Evolutionary conservation across 2,888 invertebrate genomes (phyloP).

Genomic region (Hemistola chrysoprasaria): DNA sequence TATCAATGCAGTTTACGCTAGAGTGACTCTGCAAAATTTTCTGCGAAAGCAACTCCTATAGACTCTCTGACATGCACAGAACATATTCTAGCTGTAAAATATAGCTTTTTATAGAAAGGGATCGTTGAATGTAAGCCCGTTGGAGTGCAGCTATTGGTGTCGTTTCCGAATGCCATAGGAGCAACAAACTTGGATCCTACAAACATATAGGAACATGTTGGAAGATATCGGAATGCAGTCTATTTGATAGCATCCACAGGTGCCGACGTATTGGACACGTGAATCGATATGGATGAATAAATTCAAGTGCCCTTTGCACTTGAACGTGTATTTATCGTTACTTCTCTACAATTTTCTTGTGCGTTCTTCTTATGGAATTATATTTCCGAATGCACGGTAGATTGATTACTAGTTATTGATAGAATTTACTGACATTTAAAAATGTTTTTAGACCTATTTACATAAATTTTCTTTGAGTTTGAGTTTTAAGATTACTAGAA

Average conservation of each 20-base stretch:
- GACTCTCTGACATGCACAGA: neutral
- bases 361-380: too few species aligned
- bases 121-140: conserved; percentile 51
- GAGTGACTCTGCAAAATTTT: conserved; percentile 58
- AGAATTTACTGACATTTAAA: too few species aligned
- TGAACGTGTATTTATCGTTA: too few species aligned
- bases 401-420: too few species aligned
- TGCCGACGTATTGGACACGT: conserved; percentile 17
- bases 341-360: too few species aligned
- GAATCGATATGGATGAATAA: conserved; percentile 6
- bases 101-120: conserved; percentile 44
- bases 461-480: too few species aligned
- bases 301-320: too few species aligned
- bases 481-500: too few species aligned
- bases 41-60: conserved; percentile 30
- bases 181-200: conserved; percentile 38
- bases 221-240: conserved; percentile 22
- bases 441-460: too few species aligned
- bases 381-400: too few species aligned
- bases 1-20: conserved; percentile 44
- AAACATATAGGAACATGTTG: conserved; percentile 23
- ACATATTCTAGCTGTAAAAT: conserved; percentile 22
- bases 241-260: conserved; percentile 32
- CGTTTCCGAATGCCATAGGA: conserved; percentile 45
- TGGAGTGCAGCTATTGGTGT: conserved; percentile 63